phyloP scores from a whole-genome alignment of 2,797 vertebrate species.

The Artibeus jamaicensis region DNA sequence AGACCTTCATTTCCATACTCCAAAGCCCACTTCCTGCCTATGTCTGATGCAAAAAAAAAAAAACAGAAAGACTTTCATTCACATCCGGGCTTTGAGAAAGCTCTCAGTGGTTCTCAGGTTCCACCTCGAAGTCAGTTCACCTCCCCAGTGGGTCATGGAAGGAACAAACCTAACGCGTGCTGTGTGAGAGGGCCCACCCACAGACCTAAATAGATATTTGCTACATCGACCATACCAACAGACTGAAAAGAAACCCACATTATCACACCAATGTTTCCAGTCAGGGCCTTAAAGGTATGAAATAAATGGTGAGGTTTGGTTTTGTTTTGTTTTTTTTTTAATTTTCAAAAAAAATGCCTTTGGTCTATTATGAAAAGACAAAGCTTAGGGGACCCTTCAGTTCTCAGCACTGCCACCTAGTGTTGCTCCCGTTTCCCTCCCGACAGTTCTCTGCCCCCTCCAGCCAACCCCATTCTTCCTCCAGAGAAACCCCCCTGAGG shows the following conservation, averaged over 20 bases:
- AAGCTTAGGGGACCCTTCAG: not conserved
- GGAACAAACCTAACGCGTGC: not conserved
- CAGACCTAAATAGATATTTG: conserved; percentile 4
- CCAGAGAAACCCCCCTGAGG: no score
- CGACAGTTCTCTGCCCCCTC: no score
- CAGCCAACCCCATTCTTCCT: not conserved
- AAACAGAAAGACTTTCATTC: not conserved
- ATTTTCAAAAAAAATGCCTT: not conserved
- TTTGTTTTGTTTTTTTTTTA: not conserved
- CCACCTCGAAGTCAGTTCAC: not conserved
- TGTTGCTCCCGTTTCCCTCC: not conserved
- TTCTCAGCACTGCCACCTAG: not conserved
- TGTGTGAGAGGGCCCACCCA: not conserved
- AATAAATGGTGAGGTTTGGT: not conserved
- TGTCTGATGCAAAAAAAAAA: not conserved
- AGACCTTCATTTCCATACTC: not conserved
- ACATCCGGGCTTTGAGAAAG: not conserved
- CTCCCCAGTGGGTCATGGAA: conserved; percentile 46
- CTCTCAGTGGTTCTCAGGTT: conserved; percentile 8
- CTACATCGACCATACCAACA: conserved; percentile 13
- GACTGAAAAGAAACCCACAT: conserved; percentile 30
- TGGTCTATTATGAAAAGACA: not conserved
- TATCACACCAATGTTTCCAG: conserved; percentile 55
- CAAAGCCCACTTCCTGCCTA: conserved; percentile 1
- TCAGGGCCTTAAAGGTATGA: not conserved